Percentiles rank a stretch among this genome's conserved stretches.
Conservation (phyloP, 2,797 vertebrate species). For the Pseudochirops cupreus region DNA sequence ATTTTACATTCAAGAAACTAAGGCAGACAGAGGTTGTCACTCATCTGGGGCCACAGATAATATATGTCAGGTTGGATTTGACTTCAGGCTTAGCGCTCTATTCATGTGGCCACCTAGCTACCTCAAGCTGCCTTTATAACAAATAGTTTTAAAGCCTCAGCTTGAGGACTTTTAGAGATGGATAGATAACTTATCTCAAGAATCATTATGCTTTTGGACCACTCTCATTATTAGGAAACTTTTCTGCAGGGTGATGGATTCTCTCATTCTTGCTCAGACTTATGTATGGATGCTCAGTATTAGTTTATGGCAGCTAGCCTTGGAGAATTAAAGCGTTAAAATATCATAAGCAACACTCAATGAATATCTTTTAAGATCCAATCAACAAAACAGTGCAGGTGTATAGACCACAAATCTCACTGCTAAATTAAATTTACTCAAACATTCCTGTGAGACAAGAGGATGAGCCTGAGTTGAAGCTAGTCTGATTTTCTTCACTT, state of each 20-base stretch:
- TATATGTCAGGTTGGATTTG: not conserved
- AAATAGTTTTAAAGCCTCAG: not conserved
- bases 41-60: not conserved
- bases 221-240: not conserved
- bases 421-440: conserved; percentile 6
- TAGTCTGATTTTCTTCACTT: not conserved
- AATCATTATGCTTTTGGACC: not conserved
- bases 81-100: not conserved
- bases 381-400: conserved; percentile 28
- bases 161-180: not conserved
- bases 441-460: conserved; percentile 35
- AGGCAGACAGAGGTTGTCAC: not conserved
- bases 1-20: not conserved
- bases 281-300: not conserved
- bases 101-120: not conserved
- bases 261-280: not conserved
- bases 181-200: not conserved
- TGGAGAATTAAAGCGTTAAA: conserved; percentile 7
- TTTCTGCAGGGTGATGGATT: not conserved
- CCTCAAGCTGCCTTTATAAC: not conserved
- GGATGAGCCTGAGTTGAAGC: not conserved
- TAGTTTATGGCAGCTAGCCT: not conserved
- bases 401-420: not conserved
- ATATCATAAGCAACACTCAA: conserved; percentile 17
- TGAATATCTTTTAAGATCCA: conserved; percentile 28